phyloP scores from a whole-genome alignment of 2,888 invertebrate genomes.

The Dasysyrphus albostriatus region DNA sequence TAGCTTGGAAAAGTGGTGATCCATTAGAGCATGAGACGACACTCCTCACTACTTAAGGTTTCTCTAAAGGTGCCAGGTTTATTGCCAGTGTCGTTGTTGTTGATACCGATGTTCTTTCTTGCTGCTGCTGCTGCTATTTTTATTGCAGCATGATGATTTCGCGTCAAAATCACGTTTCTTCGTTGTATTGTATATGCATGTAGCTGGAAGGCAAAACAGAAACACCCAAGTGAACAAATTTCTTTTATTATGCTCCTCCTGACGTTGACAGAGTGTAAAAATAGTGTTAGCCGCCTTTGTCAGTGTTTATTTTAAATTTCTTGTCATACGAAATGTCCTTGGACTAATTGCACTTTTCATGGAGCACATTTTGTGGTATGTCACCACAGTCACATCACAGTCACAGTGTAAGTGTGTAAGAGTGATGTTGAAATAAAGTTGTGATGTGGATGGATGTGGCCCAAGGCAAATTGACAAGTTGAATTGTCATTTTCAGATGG shows the following conservation, averaged over 20 bases:
- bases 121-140: neutral
- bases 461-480: conserved; percentile 20
- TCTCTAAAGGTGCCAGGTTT: conserved; percentile 2
- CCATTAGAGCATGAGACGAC: conserved; percentile 68
- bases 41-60: conserved; percentile 43
- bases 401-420: neutral
- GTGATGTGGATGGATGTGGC: neutral
- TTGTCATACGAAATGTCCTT: conserved; percentile 58
- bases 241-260: conserved; percentile 66
- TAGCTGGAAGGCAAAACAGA: conserved; percentile 35
- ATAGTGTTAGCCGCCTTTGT: conserved; percentile 54
- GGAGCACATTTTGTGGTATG: conserved; percentile 37
- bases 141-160: conserved; percentile 31
- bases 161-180: conserved; percentile 70
- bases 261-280: conserved; percentile 67
- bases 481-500: conserved; percentile 7
- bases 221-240: conserved; percentile 68
- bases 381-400: neutral
- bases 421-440: neutral
- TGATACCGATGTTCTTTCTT: neutral
- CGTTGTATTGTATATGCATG: conserved; percentile 24
- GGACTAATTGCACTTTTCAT: conserved; percentile 47
- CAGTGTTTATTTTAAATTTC: conserved; percentile 31
- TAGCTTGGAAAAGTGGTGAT: conserved; percentile 69
- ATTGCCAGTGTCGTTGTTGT: neutral